Percentiles rank a stretch among this genome's conserved stretches.
Evolutionary conservation across 2,113 vertebrate species (phyloP).

Genomic region (Phaetusa simplex): DNA sequence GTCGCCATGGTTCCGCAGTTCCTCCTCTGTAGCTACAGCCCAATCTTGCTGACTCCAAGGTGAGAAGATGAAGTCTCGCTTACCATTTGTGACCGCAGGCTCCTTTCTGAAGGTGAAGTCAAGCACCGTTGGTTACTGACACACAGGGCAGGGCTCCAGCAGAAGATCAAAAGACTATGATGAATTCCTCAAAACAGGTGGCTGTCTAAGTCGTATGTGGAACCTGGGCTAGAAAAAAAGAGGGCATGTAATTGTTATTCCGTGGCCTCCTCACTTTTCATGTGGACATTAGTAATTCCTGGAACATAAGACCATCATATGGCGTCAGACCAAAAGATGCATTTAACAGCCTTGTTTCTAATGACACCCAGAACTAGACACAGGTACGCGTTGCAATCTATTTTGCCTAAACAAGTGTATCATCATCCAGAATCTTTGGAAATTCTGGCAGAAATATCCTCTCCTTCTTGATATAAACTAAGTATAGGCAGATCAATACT

Average conservation of each 20-base stretch:
- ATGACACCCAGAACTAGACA: background rate
- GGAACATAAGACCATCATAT: background rate
- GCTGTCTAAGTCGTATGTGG: background rate
- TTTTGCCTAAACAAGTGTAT: background rate
- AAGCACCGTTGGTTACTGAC: background rate
- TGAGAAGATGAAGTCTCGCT: background rate
- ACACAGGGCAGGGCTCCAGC: background rate
- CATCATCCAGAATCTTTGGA: background rate
- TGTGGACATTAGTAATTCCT: background rate
- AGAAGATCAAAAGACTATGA: background rate
- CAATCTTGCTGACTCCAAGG: background rate
- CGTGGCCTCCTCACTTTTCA: background rate
- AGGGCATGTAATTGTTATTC: background rate
- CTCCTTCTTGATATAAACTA: background rate
- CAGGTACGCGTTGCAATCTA: background rate
- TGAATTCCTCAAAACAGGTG: background rate
- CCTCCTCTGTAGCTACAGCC: background rate
- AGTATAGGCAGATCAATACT: background rate
- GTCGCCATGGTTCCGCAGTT: background rate
- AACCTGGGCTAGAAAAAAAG: background rate
- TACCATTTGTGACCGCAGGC: fast-evolving
- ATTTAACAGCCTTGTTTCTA: background rate
- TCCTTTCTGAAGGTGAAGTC: background rate
- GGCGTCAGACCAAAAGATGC: background rate
- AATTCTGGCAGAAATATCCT: background rate